Evolutionary conservation across 2,113 vertebrate species (phyloP).

Genomic region (Herpailurus yagouaroundi): DNA sequence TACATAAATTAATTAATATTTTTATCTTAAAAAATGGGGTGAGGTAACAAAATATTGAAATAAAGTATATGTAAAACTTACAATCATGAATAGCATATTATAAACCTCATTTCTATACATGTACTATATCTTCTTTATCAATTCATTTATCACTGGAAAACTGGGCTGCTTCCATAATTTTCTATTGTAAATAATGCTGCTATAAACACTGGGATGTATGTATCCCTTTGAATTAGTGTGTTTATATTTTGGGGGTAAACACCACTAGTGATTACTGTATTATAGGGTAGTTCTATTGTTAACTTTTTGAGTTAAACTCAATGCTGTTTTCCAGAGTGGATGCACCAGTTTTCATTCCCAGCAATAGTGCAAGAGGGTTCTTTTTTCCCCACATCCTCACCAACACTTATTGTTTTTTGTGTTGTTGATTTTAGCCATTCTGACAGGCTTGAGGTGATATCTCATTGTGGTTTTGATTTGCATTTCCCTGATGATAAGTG

Average conservation of each 20-base stretch:
- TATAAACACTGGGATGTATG: background rate
- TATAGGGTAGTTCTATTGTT: background rate
- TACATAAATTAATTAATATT: background rate
- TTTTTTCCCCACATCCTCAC: background rate
- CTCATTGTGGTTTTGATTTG: background rate
- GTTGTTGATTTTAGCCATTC: background rate
- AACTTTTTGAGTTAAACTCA: background rate
- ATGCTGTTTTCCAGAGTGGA: background rate
- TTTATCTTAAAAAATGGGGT: background rate
- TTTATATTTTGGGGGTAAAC: background rate
- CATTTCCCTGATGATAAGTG: background rate
- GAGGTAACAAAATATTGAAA: background rate
- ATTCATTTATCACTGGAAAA: background rate
- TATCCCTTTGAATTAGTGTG: background rate
- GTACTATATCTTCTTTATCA: background rate
- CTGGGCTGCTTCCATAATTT: background rate
- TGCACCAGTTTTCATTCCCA: background rate
- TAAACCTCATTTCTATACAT: background rate
- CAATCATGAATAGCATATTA: background rate
- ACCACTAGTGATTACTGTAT: background rate
- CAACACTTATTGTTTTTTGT: background rate
- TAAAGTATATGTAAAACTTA: background rate
- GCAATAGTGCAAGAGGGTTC: background rate
- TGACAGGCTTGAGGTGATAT: background rate
- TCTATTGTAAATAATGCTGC: background rate